Evolutionary conservation across 2,797 vertebrate species (phyloP).

Genomic region (Prunella strophiata): DNA sequence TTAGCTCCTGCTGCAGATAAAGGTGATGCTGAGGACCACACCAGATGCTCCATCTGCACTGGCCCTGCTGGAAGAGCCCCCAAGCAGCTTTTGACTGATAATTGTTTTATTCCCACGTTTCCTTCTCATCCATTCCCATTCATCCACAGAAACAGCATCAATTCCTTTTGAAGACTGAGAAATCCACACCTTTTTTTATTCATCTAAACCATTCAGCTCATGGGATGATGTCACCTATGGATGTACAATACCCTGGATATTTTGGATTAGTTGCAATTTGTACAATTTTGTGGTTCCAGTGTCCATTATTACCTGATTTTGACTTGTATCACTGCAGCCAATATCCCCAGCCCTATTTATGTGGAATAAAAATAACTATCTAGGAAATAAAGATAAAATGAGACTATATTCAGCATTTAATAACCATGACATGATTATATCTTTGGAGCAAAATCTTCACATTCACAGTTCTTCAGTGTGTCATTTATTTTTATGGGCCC

Average conservation of each 20-base stretch:
- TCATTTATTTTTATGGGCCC: conserved; percentile 17
- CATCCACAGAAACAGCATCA: neutral
- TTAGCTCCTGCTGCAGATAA: neutral
- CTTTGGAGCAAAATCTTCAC: conserved; percentile 1
- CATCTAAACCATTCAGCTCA: neutral
- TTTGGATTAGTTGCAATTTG: neutral
- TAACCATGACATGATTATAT: neutral
- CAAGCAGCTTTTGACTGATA: rapidly evolving
- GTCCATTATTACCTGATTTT: neutral
- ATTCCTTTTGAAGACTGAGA: neutral
- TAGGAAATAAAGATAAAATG: conserved; percentile 14
- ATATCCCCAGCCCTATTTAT: neutral
- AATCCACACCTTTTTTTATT: neutral
- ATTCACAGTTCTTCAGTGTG: neutral
- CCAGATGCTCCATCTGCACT: neutral
- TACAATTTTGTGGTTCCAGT: neutral
- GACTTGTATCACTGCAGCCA: neutral
- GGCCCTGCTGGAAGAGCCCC: neutral
- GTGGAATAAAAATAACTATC: neutral
- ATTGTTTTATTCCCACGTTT: neutral
- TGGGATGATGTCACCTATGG: neutral
- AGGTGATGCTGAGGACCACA: conserved; percentile 33
- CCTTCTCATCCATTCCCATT: neutral
- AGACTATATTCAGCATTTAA: neutral
- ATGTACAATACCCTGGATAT: neutral